phyloP scores from a whole-genome alignment of 2,797 vertebrate genomes.

The Benthosema pterotum region DNA sequence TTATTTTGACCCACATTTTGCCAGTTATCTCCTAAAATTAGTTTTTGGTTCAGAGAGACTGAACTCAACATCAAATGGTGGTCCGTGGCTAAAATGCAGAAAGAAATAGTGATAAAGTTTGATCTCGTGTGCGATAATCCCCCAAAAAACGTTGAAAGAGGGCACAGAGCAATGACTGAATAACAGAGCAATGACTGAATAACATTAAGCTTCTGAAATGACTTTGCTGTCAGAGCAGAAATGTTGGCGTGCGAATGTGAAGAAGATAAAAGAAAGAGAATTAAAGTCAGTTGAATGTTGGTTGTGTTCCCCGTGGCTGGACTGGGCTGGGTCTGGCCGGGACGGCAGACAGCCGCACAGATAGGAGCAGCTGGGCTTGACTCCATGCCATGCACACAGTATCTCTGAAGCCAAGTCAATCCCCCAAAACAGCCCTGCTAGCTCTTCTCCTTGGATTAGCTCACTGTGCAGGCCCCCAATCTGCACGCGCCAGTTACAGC shows the following conservation, averaged over 20 bases:
- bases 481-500: constrained; percentile 60
- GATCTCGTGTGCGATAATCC: no score
- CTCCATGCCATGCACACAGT: constrained; percentile 42
- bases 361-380: constrained; percentile 53
- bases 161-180: constrained; percentile 41
- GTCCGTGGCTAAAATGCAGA: no score
- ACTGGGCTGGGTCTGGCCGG: constrained; percentile 52
- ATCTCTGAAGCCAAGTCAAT: constrained; percentile 68
- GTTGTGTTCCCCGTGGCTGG: constrained; percentile 51
- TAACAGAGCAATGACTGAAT: constrained; percentile 48
- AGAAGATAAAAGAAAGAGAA: constrained; percentile 71
- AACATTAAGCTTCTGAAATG: constrained; percentile 40
- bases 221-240: constrained; percentile 54
- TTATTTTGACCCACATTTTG: no score
- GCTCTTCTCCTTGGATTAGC: constrained; percentile 62
- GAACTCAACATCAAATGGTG: no score
- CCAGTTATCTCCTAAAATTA: no score
- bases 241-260: constrained; percentile 46
- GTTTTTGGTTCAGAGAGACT: no score
- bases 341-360: constrained; percentile 58
- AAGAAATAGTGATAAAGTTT: no score
- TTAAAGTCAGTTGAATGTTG: constrained; percentile 58
- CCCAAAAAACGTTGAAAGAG: constrained; percentile 42
- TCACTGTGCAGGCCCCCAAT: constrained; percentile 37
- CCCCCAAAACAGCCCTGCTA: constrained; percentile 56